These are phyloP conservation scores for Chrysemys picta DNA, from an alignment of 2,113 vertebrate genomes.

Conservation along the genomic window DNA sequence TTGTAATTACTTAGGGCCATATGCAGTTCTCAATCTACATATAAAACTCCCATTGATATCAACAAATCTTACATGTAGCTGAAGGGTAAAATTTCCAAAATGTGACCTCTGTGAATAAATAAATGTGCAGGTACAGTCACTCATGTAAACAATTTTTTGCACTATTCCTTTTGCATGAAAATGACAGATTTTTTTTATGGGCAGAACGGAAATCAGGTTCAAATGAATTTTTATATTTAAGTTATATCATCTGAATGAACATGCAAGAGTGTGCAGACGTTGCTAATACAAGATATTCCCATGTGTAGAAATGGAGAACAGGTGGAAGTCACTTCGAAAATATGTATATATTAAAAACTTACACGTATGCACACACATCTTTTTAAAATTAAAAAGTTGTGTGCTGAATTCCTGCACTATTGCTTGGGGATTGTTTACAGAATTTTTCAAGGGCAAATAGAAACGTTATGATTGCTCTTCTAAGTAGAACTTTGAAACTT, in stretches of 20 bases:
- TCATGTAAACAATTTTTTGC: neutral
- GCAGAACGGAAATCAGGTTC: neutral
- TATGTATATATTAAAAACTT: neutral
- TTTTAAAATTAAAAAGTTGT: neutral
- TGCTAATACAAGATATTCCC: neutral
- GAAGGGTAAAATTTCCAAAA: neutral
- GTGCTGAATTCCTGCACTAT: neutral
- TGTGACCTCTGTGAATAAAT: neutral
- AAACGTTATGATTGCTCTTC: neutral
- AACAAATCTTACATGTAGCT: neutral
- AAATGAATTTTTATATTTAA: neutral
- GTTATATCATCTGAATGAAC: neutral
- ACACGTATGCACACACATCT: neutral
- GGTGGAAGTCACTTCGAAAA: neutral
- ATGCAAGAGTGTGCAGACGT: neutral
- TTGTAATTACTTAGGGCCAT: neutral
- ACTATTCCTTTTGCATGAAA: neutral
- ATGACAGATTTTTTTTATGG: neutral
- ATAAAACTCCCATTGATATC: neutral
- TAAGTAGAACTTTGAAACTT: neutral
- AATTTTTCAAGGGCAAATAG: neutral
- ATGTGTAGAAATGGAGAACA: neutral
- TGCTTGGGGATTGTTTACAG: neutral
- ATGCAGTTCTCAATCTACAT: neutral
- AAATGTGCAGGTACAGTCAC: neutral